A percentile compares a stretch with the other conserved stretches of the same genome.
Conservation (phyloP, 2,888 invertebrate genomes). For the Siphonodentalium dalli region DNA sequence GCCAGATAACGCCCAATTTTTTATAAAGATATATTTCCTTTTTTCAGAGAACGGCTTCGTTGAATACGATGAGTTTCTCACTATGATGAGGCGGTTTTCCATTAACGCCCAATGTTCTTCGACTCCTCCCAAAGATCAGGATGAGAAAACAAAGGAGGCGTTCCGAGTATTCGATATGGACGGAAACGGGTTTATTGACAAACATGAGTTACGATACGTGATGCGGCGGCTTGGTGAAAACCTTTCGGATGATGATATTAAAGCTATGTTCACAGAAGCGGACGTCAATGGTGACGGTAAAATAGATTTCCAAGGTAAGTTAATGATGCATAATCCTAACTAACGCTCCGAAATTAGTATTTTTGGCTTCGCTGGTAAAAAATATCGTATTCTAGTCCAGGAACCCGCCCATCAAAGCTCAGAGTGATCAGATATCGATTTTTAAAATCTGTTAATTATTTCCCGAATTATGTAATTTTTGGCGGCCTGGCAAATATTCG, state of each 20-base stretch:
- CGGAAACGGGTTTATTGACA: slow-evolving; percentile 60
- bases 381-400: too few species aligned
- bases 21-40: too few species aligned
- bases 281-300: slow-evolving; percentile 61
- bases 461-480: too few species aligned
- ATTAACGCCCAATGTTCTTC: slow-evolving; percentile 25
- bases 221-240: slow-evolving; percentile 61
- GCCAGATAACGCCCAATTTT: too few species aligned
- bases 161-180: slow-evolving; percentile 57
- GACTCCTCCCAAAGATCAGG: slow-evolving; percentile 17
- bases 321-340: too few species aligned
- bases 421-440: too few species aligned
- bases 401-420: too few species aligned
- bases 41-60: slow-evolving; percentile 55
- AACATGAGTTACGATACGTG: slow-evolving; percentile 57
- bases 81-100: slow-evolving; percentile 53
- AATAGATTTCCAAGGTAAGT: slow-evolving; percentile 61
- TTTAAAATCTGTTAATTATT: too few species aligned
- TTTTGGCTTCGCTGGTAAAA: too few species aligned
- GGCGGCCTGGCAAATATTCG: too few species aligned
- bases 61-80: slow-evolving; percentile 58
- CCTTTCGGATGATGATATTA: slow-evolving; percentile 58
- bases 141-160: slow-evolving; percentile 45
- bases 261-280: slow-evolving; percentile 60
- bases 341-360: too few species aligned